A percentile compares a stretch with the other conserved stretches of the same genome.
These are phyloP conservation scores for Catocala nupta DNA, from an alignment of 2,888 invertebrate genomes.

Conservation along the genomic window DNA sequence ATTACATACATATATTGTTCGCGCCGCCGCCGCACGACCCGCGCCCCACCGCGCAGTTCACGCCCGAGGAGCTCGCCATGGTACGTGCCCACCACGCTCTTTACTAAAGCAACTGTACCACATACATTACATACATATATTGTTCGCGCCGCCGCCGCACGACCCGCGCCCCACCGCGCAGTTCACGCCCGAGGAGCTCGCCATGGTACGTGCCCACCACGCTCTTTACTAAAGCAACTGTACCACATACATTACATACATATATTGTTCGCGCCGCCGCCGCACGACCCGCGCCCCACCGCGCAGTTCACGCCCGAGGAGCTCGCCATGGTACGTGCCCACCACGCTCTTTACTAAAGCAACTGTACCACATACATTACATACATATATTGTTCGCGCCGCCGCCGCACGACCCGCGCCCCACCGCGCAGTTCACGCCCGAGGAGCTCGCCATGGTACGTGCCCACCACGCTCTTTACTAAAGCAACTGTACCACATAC, in stretches of 20 bases:
- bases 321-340: conserved; percentile 88
- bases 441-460: conserved; percentile 92
- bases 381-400: conserved; percentile 62
- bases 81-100: conserved; percentile 65
- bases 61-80: conserved; percentile 92
- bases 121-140: no score
- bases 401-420: conserved; percentile 74
- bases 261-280: conserved; percentile 66
- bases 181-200: conserved; percentile 92
- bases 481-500: no score
- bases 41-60: conserved; percentile 87
- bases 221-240: conserved; percentile 48
- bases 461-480: conserved; percentile 49
- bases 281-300: conserved; percentile 81
- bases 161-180: conserved; percentile 86
- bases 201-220: conserved; percentile 83
- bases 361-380: no score
- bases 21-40: conserved; percentile 75
- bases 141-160: conserved; percentile 72
- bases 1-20: conserved; percentile 52
- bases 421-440: conserved; percentile 89
- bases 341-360: conserved; percentile 48
- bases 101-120: conserved; percentile 48
- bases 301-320: conserved; percentile 92
- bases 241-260: no score